A percentile compares a stretch with the other conserved stretches of the same genome.
These are phyloP conservation scores for Pyrocephalus nanus DNA, from an alignment of 2,797 vertebrate species.

Conservation along the genomic window DNA sequence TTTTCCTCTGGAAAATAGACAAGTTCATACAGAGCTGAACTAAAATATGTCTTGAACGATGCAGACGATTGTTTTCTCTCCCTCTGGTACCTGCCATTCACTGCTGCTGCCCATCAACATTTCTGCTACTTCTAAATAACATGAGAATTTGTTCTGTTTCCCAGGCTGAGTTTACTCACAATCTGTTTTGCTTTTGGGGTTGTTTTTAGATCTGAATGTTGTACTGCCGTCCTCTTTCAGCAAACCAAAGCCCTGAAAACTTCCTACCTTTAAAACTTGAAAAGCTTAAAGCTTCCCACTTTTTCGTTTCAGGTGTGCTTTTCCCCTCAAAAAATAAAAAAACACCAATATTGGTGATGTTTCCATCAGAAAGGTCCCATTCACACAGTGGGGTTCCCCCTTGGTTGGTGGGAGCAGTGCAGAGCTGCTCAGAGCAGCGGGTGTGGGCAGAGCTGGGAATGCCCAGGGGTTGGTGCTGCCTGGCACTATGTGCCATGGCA, in stretches of 20 bases:
- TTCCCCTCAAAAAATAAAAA: not conserved
- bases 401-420: not conserved
- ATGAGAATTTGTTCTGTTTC: not conserved
- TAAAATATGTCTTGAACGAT: not conserved
- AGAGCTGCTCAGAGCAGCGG: not conserved
- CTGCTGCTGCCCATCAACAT: not conserved
- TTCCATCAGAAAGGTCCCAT: not conserved
- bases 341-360: not conserved
- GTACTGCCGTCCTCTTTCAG: not conserved
- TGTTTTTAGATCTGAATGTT: not conserved
- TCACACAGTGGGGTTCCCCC: not conserved
- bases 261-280: not conserved
- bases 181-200: not conserved
- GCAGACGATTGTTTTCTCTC: not conserved
- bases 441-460: not conserved
- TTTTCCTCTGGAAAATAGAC: not conserved
- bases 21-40: not conserved
- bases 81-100: not conserved
- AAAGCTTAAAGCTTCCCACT: not conserved
- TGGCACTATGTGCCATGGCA: conserved; percentile 35
- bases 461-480: not conserved
- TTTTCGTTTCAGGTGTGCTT: not conserved
- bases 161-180: not conserved
- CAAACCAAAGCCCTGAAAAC: not conserved
- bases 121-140: not conserved